Percentiles rank a stretch among this genome's conserved stretches.
These are phyloP conservation scores for Tinamus major DNA, from an alignment of 2,797 vertebrate genomes.

Conservation along the genomic window DNA sequence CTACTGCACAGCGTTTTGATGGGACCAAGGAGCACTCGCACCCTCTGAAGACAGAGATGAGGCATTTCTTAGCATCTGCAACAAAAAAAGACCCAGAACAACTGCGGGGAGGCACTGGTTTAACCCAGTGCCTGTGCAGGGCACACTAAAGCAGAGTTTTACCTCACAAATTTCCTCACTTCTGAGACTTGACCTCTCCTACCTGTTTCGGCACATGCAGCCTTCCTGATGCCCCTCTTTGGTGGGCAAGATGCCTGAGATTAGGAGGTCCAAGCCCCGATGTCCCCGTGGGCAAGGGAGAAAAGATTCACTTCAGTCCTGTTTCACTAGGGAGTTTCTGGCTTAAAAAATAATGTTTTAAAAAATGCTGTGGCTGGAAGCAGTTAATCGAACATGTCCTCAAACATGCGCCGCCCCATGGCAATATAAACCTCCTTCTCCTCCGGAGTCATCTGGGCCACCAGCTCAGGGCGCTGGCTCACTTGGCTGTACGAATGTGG, in stretches of 20 bases:
- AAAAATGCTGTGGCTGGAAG: not conserved
- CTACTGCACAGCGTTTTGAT: not conserved
- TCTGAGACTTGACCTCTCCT: not conserved
- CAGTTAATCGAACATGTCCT: constrained; percentile 88
- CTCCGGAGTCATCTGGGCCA: constrained; percentile 93
- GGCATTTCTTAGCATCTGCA: not conserved
- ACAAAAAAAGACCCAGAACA: not conserved
- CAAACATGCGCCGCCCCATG: constrained; percentile 94
- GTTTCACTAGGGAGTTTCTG: constrained; percentile 19
- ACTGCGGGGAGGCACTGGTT: accelerated
- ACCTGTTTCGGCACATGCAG: not conserved
- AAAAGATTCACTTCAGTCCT: not conserved
- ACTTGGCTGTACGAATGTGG: constrained; percentile 91
- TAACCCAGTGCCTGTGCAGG: not conserved
- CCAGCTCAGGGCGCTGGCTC: constrained; percentile 93
- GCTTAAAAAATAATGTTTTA: constrained; percentile 2
- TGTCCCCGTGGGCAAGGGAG: not conserved
- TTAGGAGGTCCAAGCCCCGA: not conserved
- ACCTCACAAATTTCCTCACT: not conserved
- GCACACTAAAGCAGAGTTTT: not conserved
- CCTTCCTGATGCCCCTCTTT: not conserved
- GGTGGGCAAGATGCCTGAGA: not conserved
- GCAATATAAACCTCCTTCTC: constrained; percentile 98
- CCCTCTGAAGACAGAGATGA: not conserved
- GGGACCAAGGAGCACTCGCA: accelerated